phyloP scores from a whole-genome alignment of 1,140 invertebrate species.

The Diabrotica undecimpunctata region DNA sequence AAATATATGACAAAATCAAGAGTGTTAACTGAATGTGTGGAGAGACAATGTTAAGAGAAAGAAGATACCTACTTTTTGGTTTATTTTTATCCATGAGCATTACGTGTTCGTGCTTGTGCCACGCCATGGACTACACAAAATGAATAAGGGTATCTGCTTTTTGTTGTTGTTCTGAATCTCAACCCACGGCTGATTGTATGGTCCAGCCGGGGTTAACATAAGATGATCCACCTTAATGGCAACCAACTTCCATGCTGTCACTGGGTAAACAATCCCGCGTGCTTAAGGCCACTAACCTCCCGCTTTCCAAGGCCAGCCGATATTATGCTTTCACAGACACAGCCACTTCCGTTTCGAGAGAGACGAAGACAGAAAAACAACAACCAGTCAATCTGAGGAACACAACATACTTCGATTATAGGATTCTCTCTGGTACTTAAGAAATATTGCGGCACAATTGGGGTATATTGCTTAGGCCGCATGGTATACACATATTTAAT shows the following conservation, averaged over 20 bases:
- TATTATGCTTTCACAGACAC: slow-evolving; percentile 33
- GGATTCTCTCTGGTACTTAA: slow-evolving; percentile 11
- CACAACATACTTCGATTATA: slow-evolving; percentile 7
- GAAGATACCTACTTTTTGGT: slow-evolving; percentile 61
- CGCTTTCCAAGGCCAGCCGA: slow-evolving; percentile 41
- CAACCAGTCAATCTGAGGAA: slow-evolving; percentile 28
- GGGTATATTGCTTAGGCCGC: slow-evolving; percentile 14
- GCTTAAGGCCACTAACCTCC: slow-evolving; percentile 44
- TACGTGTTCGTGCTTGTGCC: slow-evolving; percentile 70
- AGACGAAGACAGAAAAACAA: slow-evolving; percentile 37
- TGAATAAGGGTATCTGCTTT: slow-evolving; percentile 14
- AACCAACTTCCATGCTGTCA: slow-evolving; percentile 29
- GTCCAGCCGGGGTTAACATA: slow-evolving; percentile 18
- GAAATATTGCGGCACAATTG: slow-evolving; percentile 4
- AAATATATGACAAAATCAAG: not conserved
- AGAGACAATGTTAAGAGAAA: not conserved
- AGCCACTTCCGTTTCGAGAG: slow-evolving; percentile 32
- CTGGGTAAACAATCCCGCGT: slow-evolving; percentile 45
- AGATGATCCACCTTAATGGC: slow-evolving; percentile 12
- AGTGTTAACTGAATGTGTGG: slow-evolving; percentile 11
- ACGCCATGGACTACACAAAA: slow-evolving; percentile 56
- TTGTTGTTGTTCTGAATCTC: slow-evolving; percentile 19
- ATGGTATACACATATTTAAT: slow-evolving; percentile 13
- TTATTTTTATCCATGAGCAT: slow-evolving; percentile 70
- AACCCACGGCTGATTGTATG: slow-evolving; percentile 12